A percentile compares a stretch with the other conserved stretches of the same genome.
These are phyloP conservation scores for Eulemur mongoz DNA, from an alignment of 2,797 vertebrate species.

Conservation along the genomic window DNA sequence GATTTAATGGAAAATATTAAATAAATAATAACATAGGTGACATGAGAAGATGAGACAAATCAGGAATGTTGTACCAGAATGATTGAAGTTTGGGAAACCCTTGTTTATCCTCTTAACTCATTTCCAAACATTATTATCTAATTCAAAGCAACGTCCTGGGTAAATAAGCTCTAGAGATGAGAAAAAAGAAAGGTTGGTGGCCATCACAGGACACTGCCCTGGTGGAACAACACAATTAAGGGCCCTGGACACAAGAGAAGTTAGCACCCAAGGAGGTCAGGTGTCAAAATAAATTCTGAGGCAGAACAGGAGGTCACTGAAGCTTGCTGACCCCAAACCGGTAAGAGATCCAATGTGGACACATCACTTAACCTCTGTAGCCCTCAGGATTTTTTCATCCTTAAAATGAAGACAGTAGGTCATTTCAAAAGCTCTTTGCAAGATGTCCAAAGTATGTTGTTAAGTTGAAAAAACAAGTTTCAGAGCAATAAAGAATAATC, in stretches of 20 bases:
- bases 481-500: neutral
- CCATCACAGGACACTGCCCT: neutral
- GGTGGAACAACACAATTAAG: neutral
- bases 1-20: conserved; percentile 34
- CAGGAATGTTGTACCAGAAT: neutral
- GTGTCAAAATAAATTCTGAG: neutral
- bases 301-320: neutral
- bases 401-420: conserved; percentile 40
- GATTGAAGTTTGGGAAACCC: neutral
- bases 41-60: neutral
- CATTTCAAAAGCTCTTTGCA: conserved; percentile 9
- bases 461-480: conserved; percentile 21
- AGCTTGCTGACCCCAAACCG: neutral
- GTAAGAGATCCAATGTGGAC: neutral
- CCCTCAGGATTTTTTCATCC: conserved; percentile 18
- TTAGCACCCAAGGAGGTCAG: neutral
- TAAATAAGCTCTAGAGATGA: neutral
- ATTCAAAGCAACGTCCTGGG: neutral
- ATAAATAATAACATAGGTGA: neutral
- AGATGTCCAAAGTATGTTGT: neutral
- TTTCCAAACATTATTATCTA: neutral
- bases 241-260: neutral
- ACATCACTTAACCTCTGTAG: neutral
- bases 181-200: neutral
- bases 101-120: neutral